Conservation (phyloP, 2,888 invertebrate species). For the Teinopalpus imperialis region DNA sequence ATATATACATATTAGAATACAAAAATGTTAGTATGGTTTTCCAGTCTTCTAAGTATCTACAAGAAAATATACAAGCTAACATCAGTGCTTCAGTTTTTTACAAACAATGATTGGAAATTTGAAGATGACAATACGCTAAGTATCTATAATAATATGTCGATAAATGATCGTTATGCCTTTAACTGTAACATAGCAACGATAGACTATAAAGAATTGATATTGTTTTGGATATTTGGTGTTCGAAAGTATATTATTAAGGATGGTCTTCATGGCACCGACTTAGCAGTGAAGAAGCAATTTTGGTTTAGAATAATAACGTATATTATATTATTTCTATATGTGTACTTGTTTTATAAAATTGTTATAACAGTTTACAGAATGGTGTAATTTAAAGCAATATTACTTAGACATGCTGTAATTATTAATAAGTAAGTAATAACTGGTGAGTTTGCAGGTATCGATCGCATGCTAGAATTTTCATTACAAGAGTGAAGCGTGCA, state of each 20-base stretch:
- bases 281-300: slow-evolving; percentile 11
- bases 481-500: too few species aligned
- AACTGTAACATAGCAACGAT: slow-evolving; percentile 13
- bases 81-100: background rate
- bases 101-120: slow-evolving; percentile 11
- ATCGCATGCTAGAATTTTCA: too few species aligned
- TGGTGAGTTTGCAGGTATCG: too few species aligned
- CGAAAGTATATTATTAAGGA: slow-evolving; percentile 12
- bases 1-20: too few species aligned
- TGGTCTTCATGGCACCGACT: background rate
- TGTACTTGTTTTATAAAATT: slow-evolving; percentile 1
- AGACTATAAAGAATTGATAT: background rate
- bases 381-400: too few species aligned
- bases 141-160: background rate
- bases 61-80: slow-evolving; percentile 1
- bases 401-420: too few species aligned
- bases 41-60: slow-evolving; percentile 6
- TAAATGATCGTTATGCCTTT: slow-evolving; percentile 1
- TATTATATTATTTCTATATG: slow-evolving; percentile 2
- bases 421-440: too few species aligned
- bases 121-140: slow-evolving; percentile 9
- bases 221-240: slow-evolving; percentile 2
- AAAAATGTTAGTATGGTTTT: too few species aligned
- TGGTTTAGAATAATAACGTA: slow-evolving; percentile 12
- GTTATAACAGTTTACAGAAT: background rate